Conservation (phyloP, 2,113 vertebrate species). For the Coptodon bakossiorum region DNA sequence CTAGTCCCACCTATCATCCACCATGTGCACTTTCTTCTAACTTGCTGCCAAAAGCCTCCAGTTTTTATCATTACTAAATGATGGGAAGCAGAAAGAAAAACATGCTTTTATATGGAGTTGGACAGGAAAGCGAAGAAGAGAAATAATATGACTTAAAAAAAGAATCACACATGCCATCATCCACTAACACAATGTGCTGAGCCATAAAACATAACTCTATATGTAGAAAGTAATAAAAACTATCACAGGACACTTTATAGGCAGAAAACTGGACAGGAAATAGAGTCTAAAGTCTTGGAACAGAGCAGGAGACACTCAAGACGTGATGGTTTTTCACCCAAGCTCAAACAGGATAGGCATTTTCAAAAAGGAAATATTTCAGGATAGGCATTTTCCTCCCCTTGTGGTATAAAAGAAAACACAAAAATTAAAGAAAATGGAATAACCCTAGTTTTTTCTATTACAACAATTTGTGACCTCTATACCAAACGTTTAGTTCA, state of each 20-base stretch:
- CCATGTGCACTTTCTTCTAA: slow-evolving; percentile 22
- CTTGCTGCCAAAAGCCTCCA: slow-evolving; percentile 27
- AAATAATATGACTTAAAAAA: neutral
- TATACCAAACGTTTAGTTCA: neutral
- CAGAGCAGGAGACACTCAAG: neutral
- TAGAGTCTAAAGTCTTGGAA: neutral
- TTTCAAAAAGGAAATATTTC: neutral
- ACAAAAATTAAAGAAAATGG: slow-evolving; percentile 30
- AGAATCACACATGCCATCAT: neutral
- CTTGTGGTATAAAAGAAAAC: neutral
- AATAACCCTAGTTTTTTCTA: neutral
- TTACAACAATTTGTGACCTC: slow-evolving; percentile 24
- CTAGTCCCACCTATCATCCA: slow-evolving; percentile 35
- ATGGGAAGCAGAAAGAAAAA: slow-evolving; percentile 47
- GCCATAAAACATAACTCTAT: slow-evolving; percentile 32
- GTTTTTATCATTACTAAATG: slow-evolving; percentile 57
- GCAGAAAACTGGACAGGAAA: slow-evolving; percentile 10
- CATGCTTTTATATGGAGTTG: slow-evolving; percentile 7
- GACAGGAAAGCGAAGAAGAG: slow-evolving; percentile 1
- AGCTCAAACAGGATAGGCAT: neutral
- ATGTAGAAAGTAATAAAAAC: slow-evolving; percentile 37
- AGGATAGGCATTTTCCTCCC: neutral
- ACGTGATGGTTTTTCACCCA: slow-evolving; percentile 10
- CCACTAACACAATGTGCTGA: slow-evolving; percentile 15
- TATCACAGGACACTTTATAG: slow-evolving; percentile 22